Evolutionary conservation across 1,140 invertebrate genomes (phyloP).

Genomic region (Dendrolimus kikuchii): DNA sequence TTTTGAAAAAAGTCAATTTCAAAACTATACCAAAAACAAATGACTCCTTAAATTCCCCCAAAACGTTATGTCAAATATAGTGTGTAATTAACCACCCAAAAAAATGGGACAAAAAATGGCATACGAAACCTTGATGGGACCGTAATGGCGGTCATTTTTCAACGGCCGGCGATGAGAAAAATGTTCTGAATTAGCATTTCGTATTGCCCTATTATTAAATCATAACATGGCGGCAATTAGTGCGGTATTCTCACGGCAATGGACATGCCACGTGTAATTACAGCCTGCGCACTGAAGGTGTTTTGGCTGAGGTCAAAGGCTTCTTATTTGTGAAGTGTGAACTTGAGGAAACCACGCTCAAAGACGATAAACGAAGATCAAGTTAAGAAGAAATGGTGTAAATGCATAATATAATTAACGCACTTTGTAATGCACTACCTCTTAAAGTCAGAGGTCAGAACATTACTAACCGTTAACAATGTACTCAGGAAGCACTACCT

Average conservation of each 20-base stretch:
- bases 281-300: too few relatives aligned
- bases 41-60: constrained; percentile 34
- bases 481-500: too few relatives aligned
- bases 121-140: constrained; percentile 29
- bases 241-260: constrained; percentile 31
- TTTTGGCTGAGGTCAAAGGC: too few relatives aligned
- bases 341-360: too few relatives aligned
- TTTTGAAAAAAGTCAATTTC: neutral
- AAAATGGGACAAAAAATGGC: constrained; percentile 27
- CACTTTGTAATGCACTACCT: too few relatives aligned
- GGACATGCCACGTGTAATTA: constrained; percentile 13
- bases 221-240: constrained; percentile 34
- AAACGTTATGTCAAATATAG: constrained; percentile 43
- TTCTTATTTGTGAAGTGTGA: too few relatives aligned
- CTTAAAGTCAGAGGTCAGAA: too few relatives aligned
- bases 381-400: too few relatives aligned
- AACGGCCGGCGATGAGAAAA: constrained; percentile 22
- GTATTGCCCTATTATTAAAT: constrained; percentile 50
- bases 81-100: constrained; percentile 24
- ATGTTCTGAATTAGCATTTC: constrained; percentile 36
- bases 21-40: constrained; percentile 25
- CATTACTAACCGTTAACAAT: too few relatives aligned
- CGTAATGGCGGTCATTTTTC: constrained; percentile 43
- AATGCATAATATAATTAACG: too few relatives aligned
- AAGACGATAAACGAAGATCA: too few relatives aligned